Evolutionary conservation across 2,888 invertebrate species (phyloP).

Genomic region (Xanthostigma xanthostigma): DNA sequence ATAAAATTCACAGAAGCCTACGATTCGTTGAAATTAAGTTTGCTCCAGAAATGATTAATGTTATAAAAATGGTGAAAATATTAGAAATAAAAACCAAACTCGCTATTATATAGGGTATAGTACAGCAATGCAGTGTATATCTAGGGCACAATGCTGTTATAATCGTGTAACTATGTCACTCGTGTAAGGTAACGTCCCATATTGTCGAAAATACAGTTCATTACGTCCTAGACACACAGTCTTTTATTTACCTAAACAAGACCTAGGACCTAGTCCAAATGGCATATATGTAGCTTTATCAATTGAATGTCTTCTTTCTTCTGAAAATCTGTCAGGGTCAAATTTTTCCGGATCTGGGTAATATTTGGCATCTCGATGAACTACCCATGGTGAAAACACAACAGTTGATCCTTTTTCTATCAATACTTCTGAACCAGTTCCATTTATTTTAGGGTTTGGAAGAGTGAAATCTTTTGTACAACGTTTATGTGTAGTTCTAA

Average conservation of each 20-base stretch:
- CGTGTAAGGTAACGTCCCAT: no score
- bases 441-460: slow-evolving; percentile 12
- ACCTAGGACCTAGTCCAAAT: slow-evolving; percentile 20
- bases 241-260: slow-evolving; percentile 17
- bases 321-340: slow-evolving; percentile 15
- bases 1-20: no score
- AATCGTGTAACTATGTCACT: no score
- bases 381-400: slow-evolving; percentile 16
- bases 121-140: no score
- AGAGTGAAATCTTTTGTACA: slow-evolving; percentile 15
- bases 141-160: no score
- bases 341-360: slow-evolving; percentile 13
- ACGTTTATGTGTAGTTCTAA: slow-evolving; percentile 9
- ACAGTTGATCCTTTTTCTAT: slow-evolving; percentile 16
- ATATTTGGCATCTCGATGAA: slow-evolving; percentile 16
- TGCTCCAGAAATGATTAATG: no score
- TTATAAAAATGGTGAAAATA: no score
- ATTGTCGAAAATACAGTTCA: no score
- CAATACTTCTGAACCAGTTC: slow-evolving; percentile 16
- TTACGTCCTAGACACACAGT: no score
- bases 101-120: no score
- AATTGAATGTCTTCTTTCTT: slow-evolving; percentile 17
- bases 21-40: no score
- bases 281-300: slow-evolving; percentile 18
- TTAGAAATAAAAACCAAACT: no score